These are phyloP conservation scores for Lasioglossum vierecki DNA, from an alignment of 2,888 invertebrate genomes.

Conservation along the genomic window DNA sequence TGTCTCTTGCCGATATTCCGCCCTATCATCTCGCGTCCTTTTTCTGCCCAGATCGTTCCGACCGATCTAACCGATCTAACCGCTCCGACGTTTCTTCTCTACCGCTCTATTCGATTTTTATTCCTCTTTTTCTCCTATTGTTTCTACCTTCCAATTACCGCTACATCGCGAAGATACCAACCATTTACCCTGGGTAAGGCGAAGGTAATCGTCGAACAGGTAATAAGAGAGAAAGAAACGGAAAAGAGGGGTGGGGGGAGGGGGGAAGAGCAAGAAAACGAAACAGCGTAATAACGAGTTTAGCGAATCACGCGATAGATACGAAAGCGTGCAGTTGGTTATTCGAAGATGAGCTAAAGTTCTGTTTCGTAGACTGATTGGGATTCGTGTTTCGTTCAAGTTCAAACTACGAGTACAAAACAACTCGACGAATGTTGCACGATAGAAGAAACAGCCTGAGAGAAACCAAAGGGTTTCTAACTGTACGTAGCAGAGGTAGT, in stretches of 20 bases:
- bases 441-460: neutral
- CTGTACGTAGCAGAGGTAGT: neutral
- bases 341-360: too few relatives aligned
- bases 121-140: slow-evolving; percentile 14
- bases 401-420: neutral
- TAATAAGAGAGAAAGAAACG: slow-evolving; percentile 6
- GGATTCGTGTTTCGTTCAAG: neutral
- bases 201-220: slow-evolving; percentile 16
- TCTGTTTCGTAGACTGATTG: neutral
- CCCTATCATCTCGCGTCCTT: slow-evolving; percentile 5
- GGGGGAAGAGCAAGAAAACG: neutral
- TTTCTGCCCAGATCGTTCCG: neutral
- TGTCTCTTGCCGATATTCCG: neutral
- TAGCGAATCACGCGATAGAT: neutral
- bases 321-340: neutral
- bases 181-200: slow-evolving; percentile 4
- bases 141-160: slow-evolving; percentile 20
- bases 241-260: neutral
- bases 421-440: neutral
- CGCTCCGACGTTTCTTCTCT: neutral
- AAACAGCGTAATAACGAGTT: neutral
- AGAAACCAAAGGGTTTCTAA: neutral
- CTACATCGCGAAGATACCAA: slow-evolving; percentile 22
- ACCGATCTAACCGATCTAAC: neutral
- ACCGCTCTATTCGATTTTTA: slow-evolving; percentile 6